Base-by-base conservation (phyloP, 1,140 invertebrate species). In the Dendrolimus punctatus region DNA sequence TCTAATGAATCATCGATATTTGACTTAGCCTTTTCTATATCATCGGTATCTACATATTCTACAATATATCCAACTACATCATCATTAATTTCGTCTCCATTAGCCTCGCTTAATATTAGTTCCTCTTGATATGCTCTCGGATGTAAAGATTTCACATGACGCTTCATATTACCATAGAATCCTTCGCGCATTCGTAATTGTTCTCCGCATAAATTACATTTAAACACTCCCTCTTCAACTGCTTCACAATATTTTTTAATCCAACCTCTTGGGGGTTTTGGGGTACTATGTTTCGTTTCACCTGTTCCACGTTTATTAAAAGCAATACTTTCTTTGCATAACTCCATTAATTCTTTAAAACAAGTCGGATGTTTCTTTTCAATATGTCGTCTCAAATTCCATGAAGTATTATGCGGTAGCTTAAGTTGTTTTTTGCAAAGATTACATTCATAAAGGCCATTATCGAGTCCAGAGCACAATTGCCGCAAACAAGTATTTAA, bases 311-410 rank as follows among this genome's bases (percentile, higher is more conserved):
- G 23, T 23, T 23, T 23, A 23, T 23, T 23, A 23, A 23, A 23
- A 23, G 23, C 23, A 23, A 23, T 23, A 23, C 23, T 23, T 23
- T 23, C 42, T 23, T 23, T 23, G 23, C 23, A 23, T 23, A 23
- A 23, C 9, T 40, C 39, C 36, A 51, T 43, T 51, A 43, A 10
- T 8, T 23, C 5, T 37, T 51, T 23, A 51, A 43, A 51, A n/a
- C 8, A 3, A 43, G 8, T 8, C 9, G 49, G 49, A 43, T 51
- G 49, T 43, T 51, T 51, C 6, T 7, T 7, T 6, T 37, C 9
- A n/a, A 51, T 23, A 36, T 51, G 49, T 36, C 49, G 23, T 42
- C 44, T 51, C 49, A 51, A 43, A 23, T 51, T 51, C 42, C 49
- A 37, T 8, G 38, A 43, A 43, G 7, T 4, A 10, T 40, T 40